Base-by-base conservation (phyloP, 2,113 vertebrate genomes). In the Puffinus mauretanicus region DNA sequence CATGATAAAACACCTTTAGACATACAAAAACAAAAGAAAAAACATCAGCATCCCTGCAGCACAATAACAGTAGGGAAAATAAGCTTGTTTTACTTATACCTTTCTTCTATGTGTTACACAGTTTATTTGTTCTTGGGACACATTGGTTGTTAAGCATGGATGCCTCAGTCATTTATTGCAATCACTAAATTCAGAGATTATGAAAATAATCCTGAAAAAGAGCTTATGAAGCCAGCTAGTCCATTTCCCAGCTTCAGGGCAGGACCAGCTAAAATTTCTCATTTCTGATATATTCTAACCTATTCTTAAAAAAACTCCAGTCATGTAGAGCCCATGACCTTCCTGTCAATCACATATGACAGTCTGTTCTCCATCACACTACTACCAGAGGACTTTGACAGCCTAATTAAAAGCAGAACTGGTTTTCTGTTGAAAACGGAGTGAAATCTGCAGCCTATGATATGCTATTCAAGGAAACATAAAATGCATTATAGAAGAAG, bases 81-180 rank as follows among this genome's bases (percentile, higher is more conserved):
- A n/a, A 75, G 10, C 38, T 62, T 40, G 25, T 87, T 85, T 46
- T n/a, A 6, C 10, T 84, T 77, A 16, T 2, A 62, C 27, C 30
- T 88, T 66, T 75, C 26, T 51, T 52, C 36, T 32, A 0, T 15
- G 24, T 25, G 27, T 57, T 20, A 75, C 7, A 3, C 4, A 34
- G 18, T 65, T 82, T 20, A 36, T 70, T 85, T 52, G 11, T 46
- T 75, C 47, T 58, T 34, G 30, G 40, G 55, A 75, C 42, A 34
- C 7, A 1, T 0, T 0, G 34, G 13, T n/a, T 60, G 40, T 58
- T 73, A 55, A 1, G 7, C 2, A 0, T 10, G 24, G 36, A n/a
- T 70, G 10, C 7, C 52, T 60, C 36, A 79, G 13, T 49, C 34
- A 6, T 47, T 52, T 62, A 78, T 25, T 32, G 18, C 16, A 52